phyloP scores from a whole-genome alignment of 1,140 invertebrate genomes.

The Hyphantria cunea region DNA sequence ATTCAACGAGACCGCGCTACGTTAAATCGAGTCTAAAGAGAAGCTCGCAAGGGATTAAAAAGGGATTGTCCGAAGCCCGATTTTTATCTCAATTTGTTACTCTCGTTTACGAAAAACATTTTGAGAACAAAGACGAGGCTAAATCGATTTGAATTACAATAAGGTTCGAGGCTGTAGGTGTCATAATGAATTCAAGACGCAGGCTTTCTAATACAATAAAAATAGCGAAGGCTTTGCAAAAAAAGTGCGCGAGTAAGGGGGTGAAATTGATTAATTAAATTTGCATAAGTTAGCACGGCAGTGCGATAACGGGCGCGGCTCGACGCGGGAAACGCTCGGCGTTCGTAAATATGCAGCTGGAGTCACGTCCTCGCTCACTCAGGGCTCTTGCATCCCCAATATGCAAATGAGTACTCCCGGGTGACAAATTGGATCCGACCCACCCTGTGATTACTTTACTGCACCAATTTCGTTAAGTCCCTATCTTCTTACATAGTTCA shows the following conservation, averaged over 20 bases:
- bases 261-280: conserved; percentile 78
- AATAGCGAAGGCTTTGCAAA: conserved; percentile 17
- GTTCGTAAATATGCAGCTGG: conserved; percentile 63
- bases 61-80: conserved; percentile 53
- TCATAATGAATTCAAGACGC: conserved; percentile 46
- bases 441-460: conserved; percentile 52
- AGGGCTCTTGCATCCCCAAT: conserved; percentile 42
- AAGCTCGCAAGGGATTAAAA: conserved; percentile 56
- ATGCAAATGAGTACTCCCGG: conserved; percentile 64
- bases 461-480: conserved; percentile 54
- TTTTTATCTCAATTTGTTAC: conserved; percentile 67
- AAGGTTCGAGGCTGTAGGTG: conserved; percentile 25
- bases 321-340: conserved; percentile 1
- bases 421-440: conserved; percentile 71
- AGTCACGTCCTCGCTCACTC: conserved; percentile 62
- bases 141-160: conserved; percentile 43
- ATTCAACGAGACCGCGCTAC: conserved; percentile 44
- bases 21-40: conserved; percentile 42
- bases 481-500: conserved; percentile 41
- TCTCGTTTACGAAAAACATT: conserved; percentile 49
- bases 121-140: conserved; percentile 49
- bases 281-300: conserved; percentile 76
- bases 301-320: conserved; percentile 52
- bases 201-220: conserved; percentile 33
- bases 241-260: conserved; percentile 49